Conservation (phyloP, 2,113 vertebrate species). For the Datnioides undecimradiatus region DNA sequence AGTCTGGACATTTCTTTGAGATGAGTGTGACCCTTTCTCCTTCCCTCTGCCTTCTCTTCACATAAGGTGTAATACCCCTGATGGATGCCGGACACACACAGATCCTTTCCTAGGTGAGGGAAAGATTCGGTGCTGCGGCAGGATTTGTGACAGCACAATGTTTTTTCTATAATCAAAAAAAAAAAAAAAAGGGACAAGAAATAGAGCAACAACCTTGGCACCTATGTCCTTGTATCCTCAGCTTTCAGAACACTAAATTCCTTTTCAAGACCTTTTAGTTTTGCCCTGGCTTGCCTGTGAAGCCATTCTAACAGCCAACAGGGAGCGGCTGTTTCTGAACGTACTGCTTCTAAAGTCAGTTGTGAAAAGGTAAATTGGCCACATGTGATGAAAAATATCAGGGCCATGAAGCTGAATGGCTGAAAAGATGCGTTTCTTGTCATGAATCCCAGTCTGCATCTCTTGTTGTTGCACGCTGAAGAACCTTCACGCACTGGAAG, state of each 20-base stretch:
- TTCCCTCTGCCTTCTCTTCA: background rate
- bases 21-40: background rate
- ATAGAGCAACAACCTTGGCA: constrained; percentile 1
- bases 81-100: background rate
- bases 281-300: background rate
- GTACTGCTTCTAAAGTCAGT: background rate
- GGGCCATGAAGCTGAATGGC: background rate
- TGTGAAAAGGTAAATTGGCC: background rate
- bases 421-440: background rate
- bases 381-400: background rate
- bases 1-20: background rate
- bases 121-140: background rate
- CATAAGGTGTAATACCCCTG: background rate
- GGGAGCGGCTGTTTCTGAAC: background rate
- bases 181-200: background rate
- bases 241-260: background rate
- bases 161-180: background rate
- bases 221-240: background rate
- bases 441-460: background rate
- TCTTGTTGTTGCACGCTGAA: background rate
- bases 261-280: background rate
- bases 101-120: background rate
- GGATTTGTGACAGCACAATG: background rate
- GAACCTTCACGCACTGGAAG: too few relatives aligned
- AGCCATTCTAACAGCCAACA: background rate